Base-by-base conservation (phyloP, 2,113 vertebrate species). In the Siniperca knerii region DNA sequence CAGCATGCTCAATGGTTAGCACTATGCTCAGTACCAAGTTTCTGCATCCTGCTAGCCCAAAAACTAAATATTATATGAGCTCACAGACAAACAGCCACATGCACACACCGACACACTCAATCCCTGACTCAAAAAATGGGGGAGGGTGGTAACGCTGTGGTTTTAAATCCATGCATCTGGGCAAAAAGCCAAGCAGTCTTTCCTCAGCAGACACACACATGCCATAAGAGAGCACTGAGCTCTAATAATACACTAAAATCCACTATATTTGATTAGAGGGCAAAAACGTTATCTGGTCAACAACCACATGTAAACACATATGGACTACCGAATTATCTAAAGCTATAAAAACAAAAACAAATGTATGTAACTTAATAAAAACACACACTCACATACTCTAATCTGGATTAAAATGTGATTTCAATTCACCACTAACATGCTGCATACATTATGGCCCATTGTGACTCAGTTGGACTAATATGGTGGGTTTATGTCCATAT, bases 81-180 rank as follows among this genome's bases (percentile, higher is more conserved):
- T 71, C 50, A 73, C 62, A 76, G 11, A 65, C 35, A 58, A 70
- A 81, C 77, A 83, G 40, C 55, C 84, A 71, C 44, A 48, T 15
- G 21, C 74, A n/a, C 48, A 71, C 52, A 55, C 69, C 21, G 42
- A 20, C 72, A n/a, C 37, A 83, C 25, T 16, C 76, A 75, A 85
- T 46, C 79, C 50, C 55, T 8, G 23, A 68, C 61, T 83, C 79
- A 12, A 67, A 77, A 81, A 81, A 62, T 37, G 23, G 85, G 84
- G 83, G 86, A 44, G 55, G 60, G 83, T 79, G 73, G 50, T 40
- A 33, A 67, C 18, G 20, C 62, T 82, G 64, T 48, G 77, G 78
- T 87, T 83, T 94, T 92, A 94, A 93, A 92, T 91, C 90, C 87
- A 92, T 91, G 90, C 88, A 91, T 94, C 91, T 94, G 85, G 93